These are phyloP conservation scores for Xerus inauris DNA, from an alignment of 2,113 vertebrate species.

Conservation along the genomic window DNA sequence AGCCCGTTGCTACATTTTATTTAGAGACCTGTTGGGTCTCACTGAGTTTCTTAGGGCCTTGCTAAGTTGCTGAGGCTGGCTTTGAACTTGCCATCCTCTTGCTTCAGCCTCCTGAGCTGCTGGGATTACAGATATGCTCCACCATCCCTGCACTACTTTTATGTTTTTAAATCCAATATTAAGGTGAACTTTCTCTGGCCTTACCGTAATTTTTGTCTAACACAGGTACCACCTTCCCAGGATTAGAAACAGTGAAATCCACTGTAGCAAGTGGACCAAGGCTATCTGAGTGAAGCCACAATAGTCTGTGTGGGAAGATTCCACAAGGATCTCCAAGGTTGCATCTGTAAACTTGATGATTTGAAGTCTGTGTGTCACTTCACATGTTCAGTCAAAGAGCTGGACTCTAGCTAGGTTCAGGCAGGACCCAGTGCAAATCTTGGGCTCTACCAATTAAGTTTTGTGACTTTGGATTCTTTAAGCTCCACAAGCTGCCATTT, in stretches of 20 bases:
- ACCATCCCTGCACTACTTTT: too few relatives aligned
- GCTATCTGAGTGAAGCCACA: not conserved
- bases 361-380: not conserved
- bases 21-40: too few relatives aligned
- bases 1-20: too few relatives aligned
- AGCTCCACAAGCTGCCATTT: not conserved
- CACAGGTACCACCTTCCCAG: not conserved
- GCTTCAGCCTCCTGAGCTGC: too few relatives aligned
- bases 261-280: not conserved
- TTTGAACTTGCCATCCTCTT: too few relatives aligned
- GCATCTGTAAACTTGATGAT: not conserved
- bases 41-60: too few relatives aligned
- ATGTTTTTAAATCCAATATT: not conserved
- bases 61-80: too few relatives aligned
- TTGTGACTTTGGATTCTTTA: not conserved
- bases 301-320: not conserved
- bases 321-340: not conserved
- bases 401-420: not conserved
- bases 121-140: too few relatives aligned
- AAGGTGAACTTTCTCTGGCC: not conserved
- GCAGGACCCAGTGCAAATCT: not conserved
- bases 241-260: not conserved
- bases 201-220: not conserved
- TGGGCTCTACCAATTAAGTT: not conserved
- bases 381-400: not conserved